Percentiles rank a stretch among this genome's conserved stretches.
Conservation (phyloP, 2,888 invertebrate genomes). For the Noctua janthe region DNA sequence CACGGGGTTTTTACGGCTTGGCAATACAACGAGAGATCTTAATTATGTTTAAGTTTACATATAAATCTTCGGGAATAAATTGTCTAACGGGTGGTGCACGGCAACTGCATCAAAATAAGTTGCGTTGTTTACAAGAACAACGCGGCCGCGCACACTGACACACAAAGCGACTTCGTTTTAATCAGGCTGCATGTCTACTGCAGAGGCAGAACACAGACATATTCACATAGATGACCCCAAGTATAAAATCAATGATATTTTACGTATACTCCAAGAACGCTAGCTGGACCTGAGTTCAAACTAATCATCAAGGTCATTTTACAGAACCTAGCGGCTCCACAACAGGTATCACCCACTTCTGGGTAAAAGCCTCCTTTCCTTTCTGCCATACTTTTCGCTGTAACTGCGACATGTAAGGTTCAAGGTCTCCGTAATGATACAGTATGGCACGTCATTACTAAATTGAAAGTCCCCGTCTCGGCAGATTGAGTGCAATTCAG, state of each 20-base stretch:
- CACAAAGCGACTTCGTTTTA: not conserved
- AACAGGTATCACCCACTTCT: too few species aligned
- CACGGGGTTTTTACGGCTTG: not conserved
- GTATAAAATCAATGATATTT: too few species aligned
- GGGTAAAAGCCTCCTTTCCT: too few species aligned
- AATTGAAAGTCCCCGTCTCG: not conserved
- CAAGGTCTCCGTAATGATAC: not conserved
- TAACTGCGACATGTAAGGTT: not conserved
- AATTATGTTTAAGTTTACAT: not conserved
- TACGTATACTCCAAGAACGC: too few species aligned
- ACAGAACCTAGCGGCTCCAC: too few species aligned
- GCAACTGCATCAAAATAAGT: not conserved
- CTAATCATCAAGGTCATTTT: too few species aligned
- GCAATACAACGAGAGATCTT: slow-evolving; percentile 7
- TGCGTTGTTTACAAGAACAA: not conserved
- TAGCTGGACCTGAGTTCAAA: too few species aligned
- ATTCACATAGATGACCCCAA: too few species aligned
- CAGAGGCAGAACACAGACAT: not conserved
- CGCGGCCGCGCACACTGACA: too few species aligned
- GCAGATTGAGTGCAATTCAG: not conserved
- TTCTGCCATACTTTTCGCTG: too few species aligned
- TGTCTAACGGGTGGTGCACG: not conserved
- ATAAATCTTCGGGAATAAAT: not conserved
- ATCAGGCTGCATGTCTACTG: not conserved
- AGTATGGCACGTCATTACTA: not conserved